Conservation (phyloP, 2,888 invertebrate genomes). For the Epistrophella euchroma region DNA sequence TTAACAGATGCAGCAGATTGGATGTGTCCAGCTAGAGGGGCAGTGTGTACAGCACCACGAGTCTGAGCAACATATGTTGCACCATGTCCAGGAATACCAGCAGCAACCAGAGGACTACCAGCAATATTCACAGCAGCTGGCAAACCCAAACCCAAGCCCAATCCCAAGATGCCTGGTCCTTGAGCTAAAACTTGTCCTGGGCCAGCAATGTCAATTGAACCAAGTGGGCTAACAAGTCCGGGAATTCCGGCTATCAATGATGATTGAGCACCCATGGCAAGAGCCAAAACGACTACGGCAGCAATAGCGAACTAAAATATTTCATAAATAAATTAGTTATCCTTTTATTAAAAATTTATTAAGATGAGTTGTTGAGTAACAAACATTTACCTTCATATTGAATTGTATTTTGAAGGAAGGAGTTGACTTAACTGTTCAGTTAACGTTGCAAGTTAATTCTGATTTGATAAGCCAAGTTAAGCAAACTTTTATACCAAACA, state of each 20-base stretch:
- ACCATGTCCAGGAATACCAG: conserved; percentile 77
- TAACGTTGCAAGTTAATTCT: conserved; percentile 82
- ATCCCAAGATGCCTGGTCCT: conserved; percentile 74
- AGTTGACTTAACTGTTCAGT: conserved; percentile 81
- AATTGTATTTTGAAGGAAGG: conserved; percentile 76
- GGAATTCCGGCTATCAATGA: conserved; percentile 76
- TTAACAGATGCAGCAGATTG: conserved; percentile 81
- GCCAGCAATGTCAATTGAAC: conserved; percentile 51
- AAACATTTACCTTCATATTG: conserved; percentile 82
- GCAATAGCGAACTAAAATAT: conserved; percentile 77
- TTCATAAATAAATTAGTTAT: background rate
- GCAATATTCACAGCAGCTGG: conserved; percentile 63
- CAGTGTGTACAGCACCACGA: conserved; percentile 81
- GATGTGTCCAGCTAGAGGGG: conserved; percentile 80
- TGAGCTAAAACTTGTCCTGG: conserved; percentile 74
- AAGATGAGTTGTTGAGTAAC: background rate
- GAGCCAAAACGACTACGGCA: conserved; percentile 80
- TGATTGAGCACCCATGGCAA: conserved; percentile 76
- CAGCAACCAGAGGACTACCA: conserved; percentile 64
- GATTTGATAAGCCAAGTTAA: conserved; percentile 81
- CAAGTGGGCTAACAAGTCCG: conserved; percentile 37
- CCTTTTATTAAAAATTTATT: background rate
- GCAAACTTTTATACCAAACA: conserved; percentile 82
- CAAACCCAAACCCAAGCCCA: conserved; percentile 59
- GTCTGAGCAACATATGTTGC: conserved; percentile 81